These are phyloP conservation scores for Lacanobia oleracea DNA, from an alignment of 2,888 invertebrate species.

Conservation along the genomic window DNA sequence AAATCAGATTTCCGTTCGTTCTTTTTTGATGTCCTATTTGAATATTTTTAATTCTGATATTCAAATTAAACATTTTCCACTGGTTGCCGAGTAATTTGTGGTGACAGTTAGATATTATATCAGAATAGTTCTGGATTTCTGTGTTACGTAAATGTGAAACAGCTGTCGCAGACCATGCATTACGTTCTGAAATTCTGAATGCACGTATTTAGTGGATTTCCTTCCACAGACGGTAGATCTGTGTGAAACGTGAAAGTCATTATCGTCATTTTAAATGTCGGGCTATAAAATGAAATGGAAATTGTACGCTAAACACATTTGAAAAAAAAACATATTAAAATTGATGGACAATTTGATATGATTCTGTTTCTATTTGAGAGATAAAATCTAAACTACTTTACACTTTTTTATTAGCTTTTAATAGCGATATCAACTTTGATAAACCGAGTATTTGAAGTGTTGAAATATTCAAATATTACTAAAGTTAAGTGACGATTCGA, in stretches of 20 bases:
- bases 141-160: slow-evolving; percentile 34
- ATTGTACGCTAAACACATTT: not conserved
- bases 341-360: not conserved
- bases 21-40: slow-evolving; percentile 17
- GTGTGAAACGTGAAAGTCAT: not conserved
- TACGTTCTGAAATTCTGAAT: slow-evolving; percentile 3
- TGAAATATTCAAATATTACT: slow-evolving; percentile 52
- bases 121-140: slow-evolving; percentile 8
- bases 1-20: slow-evolving; percentile 25
- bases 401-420: slow-evolving; percentile 5
- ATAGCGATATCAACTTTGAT: slow-evolving; percentile 14
- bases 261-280: slow-evolving; percentile 1
- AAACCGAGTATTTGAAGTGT: slow-evolving; percentile 7
- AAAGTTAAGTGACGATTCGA: slow-evolving; percentile 2
- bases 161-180: slow-evolving; percentile 18
- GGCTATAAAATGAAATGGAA: not conserved
- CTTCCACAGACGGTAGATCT: not conserved
- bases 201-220: not conserved
- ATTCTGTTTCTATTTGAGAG: not conserved
- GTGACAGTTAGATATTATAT: slow-evolving; percentile 20
- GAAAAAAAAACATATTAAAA: not conserved
- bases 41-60: slow-evolving; percentile 28
- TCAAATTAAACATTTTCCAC: slow-evolving; percentile 18
- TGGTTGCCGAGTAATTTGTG: slow-evolving; percentile 5
- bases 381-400: slow-evolving; percentile 34